phyloP scores from a whole-genome alignment of 2,113 vertebrate genomes.

The Myocastor coypus region DNA sequence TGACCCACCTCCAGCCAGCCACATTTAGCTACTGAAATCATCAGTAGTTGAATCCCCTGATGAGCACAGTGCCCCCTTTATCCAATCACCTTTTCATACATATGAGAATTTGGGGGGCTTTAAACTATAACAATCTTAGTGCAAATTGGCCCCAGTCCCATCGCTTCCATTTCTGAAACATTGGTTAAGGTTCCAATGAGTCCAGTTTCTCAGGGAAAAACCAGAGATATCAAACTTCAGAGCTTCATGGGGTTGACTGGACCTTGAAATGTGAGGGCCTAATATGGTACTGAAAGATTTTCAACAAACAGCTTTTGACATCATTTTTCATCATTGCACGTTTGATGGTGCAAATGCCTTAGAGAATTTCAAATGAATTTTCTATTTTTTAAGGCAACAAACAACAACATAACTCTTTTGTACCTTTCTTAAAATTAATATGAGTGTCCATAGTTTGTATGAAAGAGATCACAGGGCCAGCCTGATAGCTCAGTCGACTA shows the following conservation, averaged over 20 bases:
- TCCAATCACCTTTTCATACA: not conserved
- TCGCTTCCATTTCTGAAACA: not conserved
- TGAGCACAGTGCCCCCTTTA: not conserved
- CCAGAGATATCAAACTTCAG: not conserved
- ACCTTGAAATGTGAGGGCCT: not conserved
- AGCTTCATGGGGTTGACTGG: not conserved
- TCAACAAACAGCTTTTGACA: not conserved
- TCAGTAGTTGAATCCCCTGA: not conserved
- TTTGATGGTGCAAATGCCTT: not conserved
- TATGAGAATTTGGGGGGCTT: not conserved
- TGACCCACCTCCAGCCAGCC: not conserved
- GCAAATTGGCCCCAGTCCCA: not conserved
- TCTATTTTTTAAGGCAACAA: not conserved
- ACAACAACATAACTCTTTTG: not conserved
- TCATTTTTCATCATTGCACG: not conserved
- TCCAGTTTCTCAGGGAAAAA: not conserved
- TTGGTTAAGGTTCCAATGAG: not conserved
- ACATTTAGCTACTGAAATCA: not conserved
- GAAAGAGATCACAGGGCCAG: constrained; percentile 35
- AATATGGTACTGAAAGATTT: not conserved
- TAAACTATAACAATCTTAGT: not conserved
- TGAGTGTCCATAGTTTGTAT: constrained; percentile 20
- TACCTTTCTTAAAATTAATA: not conserved
- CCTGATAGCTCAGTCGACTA: no score
- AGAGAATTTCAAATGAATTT: not conserved